A percentile compares a stretch with the other conserved stretches of the same genome.
These are phyloP conservation scores for Petrolisthes manimaculis DNA, from an alignment of 2,888 invertebrate genomes.

Conservation along the genomic window DNA sequence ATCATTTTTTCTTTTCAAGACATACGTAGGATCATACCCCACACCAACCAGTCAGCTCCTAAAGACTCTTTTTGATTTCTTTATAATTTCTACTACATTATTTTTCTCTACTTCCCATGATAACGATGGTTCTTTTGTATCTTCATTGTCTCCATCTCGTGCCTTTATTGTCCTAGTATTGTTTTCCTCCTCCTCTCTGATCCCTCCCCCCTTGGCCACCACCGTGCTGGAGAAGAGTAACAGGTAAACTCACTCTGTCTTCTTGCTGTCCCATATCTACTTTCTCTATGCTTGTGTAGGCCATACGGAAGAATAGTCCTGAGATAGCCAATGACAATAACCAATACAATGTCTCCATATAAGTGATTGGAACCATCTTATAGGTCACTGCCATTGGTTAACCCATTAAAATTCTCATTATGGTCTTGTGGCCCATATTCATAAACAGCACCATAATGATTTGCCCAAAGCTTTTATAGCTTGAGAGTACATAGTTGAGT, in stretches of 20 bases:
- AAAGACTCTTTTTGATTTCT: slow-evolving; percentile 53
- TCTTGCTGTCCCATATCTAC: not conserved
- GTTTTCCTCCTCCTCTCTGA: slow-evolving; percentile 54
- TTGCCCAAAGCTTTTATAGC: no score
- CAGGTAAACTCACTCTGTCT: slow-evolving; percentile 40
- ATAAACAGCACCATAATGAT: no score
- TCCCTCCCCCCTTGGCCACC: slow-evolving; percentile 47
- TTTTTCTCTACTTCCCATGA: slow-evolving; percentile 40
- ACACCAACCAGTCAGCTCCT: slow-evolving; percentile 57
- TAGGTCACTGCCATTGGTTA: no score
- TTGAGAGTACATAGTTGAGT: no score
- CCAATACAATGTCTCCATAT: no score
- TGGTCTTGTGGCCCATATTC: no score
- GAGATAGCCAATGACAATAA: no score
- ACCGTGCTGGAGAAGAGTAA: slow-evolving; percentile 48
- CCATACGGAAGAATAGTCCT: no score
- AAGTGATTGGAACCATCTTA: no score
- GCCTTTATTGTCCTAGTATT: slow-evolving; percentile 51
- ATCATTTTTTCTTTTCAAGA: slow-evolving; percentile 60
- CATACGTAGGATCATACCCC: slow-evolving; percentile 63
- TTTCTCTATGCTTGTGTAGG: not conserved
- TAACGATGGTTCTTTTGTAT: slow-evolving; percentile 24
- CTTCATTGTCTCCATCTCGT: slow-evolving; percentile 37
- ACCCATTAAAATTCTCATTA: no score
- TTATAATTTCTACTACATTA: slow-evolving; percentile 42